Conservation (phyloP, 2,797 vertebrate genomes). For the Onychomys leucogaster region DNA sequence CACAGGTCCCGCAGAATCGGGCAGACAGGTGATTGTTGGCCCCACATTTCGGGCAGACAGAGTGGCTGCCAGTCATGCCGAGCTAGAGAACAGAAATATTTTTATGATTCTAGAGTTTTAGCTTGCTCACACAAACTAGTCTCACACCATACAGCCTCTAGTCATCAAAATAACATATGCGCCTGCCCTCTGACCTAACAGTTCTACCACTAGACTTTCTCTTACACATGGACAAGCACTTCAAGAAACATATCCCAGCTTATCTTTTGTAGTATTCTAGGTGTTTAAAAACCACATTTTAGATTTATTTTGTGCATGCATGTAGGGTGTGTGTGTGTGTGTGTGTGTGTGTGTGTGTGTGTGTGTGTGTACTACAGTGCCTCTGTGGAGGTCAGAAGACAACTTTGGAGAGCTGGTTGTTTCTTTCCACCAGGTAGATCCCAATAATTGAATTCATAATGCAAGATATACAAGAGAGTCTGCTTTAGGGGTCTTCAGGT, state of each 20-base stretch:
- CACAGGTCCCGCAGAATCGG: conserved; percentile 91
- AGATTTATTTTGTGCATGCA: neutral
- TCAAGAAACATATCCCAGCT: conserved; percentile 13
- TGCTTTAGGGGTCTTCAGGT: neutral
- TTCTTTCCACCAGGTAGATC: neutral
- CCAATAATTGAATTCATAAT: neutral
- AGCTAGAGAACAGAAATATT: conserved; percentile 80
- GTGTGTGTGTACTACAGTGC: too few relatives aligned
- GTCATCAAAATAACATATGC: conserved; percentile 18
- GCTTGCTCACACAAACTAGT: conserved; percentile 1
- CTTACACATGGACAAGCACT: neutral
- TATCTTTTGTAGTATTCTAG: neutral
- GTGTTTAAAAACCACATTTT: neutral
- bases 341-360: neutral
- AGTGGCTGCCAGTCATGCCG: conserved; percentile 82
- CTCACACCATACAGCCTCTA: neutral
- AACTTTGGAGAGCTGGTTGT: neutral
- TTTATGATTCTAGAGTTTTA: conserved; percentile 26
- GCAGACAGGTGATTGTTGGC: conserved; percentile 89
- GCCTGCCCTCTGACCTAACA: neutral
- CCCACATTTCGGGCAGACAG: conserved; percentile 91
- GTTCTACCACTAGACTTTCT: conserved; percentile 41
- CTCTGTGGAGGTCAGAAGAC: neutral
- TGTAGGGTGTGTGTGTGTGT: neutral
- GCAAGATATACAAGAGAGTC: too few relatives aligned